Evolutionary conservation across 2,113 vertebrate genomes (phyloP).

Genomic region (Scopus umbretta): DNA sequence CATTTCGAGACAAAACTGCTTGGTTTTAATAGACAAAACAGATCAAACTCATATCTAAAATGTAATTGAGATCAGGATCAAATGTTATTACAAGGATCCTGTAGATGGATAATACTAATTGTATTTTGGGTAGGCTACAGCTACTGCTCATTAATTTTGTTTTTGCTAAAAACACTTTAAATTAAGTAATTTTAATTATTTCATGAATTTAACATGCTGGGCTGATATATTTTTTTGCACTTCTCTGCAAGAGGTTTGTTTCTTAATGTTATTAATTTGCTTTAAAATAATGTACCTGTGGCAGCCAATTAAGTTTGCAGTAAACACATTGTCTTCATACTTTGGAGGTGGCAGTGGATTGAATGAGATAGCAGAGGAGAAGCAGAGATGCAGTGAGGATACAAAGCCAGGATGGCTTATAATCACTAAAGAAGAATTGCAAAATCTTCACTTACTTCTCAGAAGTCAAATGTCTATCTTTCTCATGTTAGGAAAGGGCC

Average conservation of each 20-base stretch:
- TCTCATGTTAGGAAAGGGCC: background rate
- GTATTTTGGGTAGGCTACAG: background rate
- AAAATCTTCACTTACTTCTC: background rate
- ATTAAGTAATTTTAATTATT: background rate
- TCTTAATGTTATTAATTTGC: background rate
- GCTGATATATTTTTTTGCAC: background rate
- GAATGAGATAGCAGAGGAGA: background rate
- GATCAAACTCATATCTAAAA: background rate
- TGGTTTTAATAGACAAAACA: background rate
- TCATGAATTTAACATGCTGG: background rate
- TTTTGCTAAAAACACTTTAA: background rate
- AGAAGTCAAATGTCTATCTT: background rate
- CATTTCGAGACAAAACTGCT: background rate
- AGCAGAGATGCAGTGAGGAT: background rate
- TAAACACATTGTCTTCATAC: background rate
- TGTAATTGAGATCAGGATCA: background rate
- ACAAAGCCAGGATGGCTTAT: background rate
- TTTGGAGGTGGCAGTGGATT: background rate
- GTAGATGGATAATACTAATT: background rate
- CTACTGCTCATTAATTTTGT: background rate
- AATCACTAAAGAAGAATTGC: background rate
- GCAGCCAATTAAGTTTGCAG: background rate
- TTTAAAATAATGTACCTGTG: background rate
- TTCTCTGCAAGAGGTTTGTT: background rate
- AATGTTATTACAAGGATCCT: background rate